These are phyloP conservation scores for Thaumetopoea pityocampa DNA, from an alignment of 1,140 invertebrate genomes.

Conservation along the genomic window DNA sequence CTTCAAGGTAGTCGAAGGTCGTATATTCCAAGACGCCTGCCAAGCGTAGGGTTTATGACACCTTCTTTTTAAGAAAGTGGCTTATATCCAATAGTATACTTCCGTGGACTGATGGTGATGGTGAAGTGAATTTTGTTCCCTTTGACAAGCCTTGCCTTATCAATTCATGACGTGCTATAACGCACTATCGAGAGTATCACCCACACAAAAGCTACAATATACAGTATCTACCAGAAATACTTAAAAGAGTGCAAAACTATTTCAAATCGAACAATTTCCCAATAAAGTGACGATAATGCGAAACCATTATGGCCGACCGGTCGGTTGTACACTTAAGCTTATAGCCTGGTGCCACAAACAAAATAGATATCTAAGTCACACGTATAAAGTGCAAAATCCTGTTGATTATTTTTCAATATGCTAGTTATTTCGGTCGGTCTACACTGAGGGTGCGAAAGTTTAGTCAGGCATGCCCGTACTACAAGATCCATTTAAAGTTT, in stretches of 20 bases:
- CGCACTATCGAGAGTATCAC: too few relatives aligned
- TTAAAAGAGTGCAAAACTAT: slow-evolving; percentile 5
- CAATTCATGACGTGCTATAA: too few relatives aligned
- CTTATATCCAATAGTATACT: too few relatives aligned
- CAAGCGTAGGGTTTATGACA: too few relatives aligned
- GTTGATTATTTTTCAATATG: slow-evolving; percentile 6
- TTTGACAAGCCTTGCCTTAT: too few relatives aligned
- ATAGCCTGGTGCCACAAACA: too few relatives aligned
- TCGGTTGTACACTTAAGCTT: slow-evolving; percentile 1
- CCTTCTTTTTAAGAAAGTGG: too few relatives aligned
- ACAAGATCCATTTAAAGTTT: slow-evolving; percentile 17
- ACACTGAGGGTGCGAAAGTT: slow-evolving; percentile 25
- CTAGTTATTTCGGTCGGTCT: slow-evolving; percentile 24
- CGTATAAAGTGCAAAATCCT: slow-evolving; percentile 11
- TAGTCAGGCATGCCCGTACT: slow-evolving; percentile 25
- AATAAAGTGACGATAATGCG: slow-evolving; percentile 4
- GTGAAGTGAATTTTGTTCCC: too few relatives aligned
- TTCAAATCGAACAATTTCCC: slow-evolving; percentile 1
- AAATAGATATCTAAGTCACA: slow-evolving; percentile 6
- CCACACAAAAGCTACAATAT: too few relatives aligned
- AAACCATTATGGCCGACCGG: slow-evolving; percentile 7
- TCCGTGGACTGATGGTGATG: too few relatives aligned
- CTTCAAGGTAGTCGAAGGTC: too few relatives aligned
- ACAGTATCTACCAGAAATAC: slow-evolving; percentile 1
- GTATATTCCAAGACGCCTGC: too few relatives aligned